phyloP scores from a whole-genome alignment of 2,113 vertebrate species.

The Leucopternis melanops region DNA sequence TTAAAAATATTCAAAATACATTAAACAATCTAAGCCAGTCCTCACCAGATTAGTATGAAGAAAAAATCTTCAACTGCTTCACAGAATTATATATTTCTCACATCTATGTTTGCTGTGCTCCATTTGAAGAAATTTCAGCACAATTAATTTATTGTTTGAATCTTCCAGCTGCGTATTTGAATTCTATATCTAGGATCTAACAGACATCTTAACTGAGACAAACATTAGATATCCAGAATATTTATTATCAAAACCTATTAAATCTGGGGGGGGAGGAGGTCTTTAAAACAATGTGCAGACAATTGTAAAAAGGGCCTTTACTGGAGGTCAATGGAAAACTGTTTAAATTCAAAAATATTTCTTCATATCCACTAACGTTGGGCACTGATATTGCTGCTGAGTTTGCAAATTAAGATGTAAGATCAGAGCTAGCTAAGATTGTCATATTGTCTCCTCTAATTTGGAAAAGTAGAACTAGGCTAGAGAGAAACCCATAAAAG shows the following conservation, averaged over 20 bases:
- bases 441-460: conserved; percentile 88
- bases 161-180: not conserved
- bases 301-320: not conserved
- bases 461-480: conserved; percentile 73
- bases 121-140: not conserved
- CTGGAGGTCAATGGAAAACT: not conserved
- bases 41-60: not conserved
- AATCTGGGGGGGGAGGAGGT: not conserved
- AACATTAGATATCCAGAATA: not conserved
- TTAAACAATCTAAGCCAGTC: not conserved
- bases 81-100: not conserved
- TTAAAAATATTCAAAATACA: not conserved
- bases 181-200: not conserved
- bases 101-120: not conserved
- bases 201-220: not conserved
- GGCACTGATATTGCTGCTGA: conserved; percentile 56
- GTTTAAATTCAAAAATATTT: conserved; percentile 47
- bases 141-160: not conserved
- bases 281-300: not conserved
- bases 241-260: conserved; percentile 9
- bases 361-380: conserved; percentile 24
- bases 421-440: conserved; percentile 79
- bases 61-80: not conserved
- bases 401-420: conserved; percentile 79
- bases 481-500: conserved; percentile 82